phyloP scores from a whole-genome alignment of 2,797 vertebrate genomes.

The Intellagama lesueurii region DNA sequence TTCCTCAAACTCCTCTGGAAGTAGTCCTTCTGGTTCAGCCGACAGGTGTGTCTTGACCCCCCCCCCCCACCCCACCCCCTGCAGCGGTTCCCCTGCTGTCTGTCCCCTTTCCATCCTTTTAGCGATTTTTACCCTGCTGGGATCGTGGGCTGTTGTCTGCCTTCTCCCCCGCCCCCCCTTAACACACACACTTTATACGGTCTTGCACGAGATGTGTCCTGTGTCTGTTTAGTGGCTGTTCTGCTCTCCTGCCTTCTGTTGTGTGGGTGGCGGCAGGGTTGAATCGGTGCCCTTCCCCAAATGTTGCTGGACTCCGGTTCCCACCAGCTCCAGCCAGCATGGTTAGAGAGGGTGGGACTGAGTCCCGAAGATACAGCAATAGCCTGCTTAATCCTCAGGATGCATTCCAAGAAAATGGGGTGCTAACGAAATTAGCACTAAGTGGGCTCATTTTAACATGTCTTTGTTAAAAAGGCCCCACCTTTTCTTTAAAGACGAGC shows the following conservation, averaged over 20 bases:
- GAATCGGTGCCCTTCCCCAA: too few species aligned
- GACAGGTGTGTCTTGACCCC: constrained; percentile 63
- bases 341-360: too few species aligned
- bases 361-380: too few species aligned
- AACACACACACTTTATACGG: background rate
- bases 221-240: background rate
- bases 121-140: background rate
- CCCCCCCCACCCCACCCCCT: background rate
- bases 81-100: background rate
- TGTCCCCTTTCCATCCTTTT: background rate
- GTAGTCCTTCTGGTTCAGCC: constrained; percentile 67
- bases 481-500: too few species aligned
- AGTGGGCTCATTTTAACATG: too few species aligned
- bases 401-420: too few species aligned
- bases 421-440: too few species aligned
- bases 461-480: too few species aligned
- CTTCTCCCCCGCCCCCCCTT: background rate
- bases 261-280: background rate
- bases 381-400: too few species aligned
- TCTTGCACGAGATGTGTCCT: too few species aligned
- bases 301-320: too few species aligned
- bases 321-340: too few species aligned
- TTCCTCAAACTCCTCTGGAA: constrained; percentile 69
- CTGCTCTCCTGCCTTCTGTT: background rate
- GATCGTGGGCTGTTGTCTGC: background rate